Evolutionary conservation across 2,888 invertebrate genomes (phyloP).

Genomic region (Dasypolia templi): DNA sequence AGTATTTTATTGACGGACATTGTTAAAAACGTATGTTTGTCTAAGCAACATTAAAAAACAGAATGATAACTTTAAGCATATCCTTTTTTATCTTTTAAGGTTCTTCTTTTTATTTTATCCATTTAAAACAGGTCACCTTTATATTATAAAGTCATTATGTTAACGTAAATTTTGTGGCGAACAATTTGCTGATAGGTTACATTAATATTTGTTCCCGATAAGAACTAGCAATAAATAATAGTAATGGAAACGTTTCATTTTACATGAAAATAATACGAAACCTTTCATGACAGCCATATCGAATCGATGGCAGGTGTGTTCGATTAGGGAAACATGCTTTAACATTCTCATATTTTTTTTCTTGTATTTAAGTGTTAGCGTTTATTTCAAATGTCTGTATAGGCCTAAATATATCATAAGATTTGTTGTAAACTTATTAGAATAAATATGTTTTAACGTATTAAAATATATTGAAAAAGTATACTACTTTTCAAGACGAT

Average conservation of each 20-base stretch:
- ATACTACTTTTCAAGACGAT: background rate
- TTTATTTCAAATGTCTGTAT: slow-evolving; percentile 2
- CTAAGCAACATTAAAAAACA: slow-evolving; percentile 46
- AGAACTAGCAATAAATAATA: slow-evolving; percentile 58
- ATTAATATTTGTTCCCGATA: slow-evolving; percentile 52
- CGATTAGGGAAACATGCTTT: slow-evolving; percentile 43
- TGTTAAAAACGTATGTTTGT: slow-evolving; percentile 56
- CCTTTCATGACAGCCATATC: slow-evolving; percentile 47
- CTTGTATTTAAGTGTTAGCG: background rate
- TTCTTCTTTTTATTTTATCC: background rate
- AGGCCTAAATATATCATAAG: slow-evolving; percentile 49
- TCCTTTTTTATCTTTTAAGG: slow-evolving; percentile 7
- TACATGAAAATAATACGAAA: slow-evolving; percentile 52
- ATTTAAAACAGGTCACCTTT: slow-evolving; percentile 10
- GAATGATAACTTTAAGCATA: slow-evolving; percentile 10
- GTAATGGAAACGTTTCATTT: slow-evolving; percentile 47
- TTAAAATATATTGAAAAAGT: background rate
- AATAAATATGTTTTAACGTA: background rate
- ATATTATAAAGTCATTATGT: slow-evolving; percentile 26
- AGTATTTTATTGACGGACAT: slow-evolving; percentile 59
- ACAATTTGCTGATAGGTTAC: slow-evolving; percentile 45
- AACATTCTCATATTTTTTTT: slow-evolving; percentile 7
- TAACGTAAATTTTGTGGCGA: slow-evolving; percentile 43
- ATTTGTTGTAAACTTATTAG: background rate
- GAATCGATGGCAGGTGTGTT: slow-evolving; percentile 39